Evolutionary conservation across 1,140 invertebrate species (phyloP).

Genomic region (Rhagoletis pomonella): DNA sequence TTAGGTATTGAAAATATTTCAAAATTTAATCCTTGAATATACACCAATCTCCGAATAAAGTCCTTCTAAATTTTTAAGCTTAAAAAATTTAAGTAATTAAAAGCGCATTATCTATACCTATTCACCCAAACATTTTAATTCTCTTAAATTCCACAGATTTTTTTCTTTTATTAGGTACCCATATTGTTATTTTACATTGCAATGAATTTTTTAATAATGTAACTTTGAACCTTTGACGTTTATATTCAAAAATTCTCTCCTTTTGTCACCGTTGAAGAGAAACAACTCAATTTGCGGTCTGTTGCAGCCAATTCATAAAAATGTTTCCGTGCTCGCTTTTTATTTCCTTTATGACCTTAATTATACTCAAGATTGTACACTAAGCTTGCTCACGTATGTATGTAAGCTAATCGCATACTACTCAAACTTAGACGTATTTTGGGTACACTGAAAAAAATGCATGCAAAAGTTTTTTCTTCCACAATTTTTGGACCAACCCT

Average conservation of each 20-base stretch:
- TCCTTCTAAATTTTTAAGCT: not conserved
- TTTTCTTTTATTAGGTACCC: no score
- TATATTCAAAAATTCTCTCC: not conserved
- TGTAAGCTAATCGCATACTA: not conserved
- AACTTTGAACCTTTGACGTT: no score
- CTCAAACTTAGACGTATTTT: not conserved
- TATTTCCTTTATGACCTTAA: not conserved
- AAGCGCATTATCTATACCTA: no score
- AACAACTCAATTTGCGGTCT: slow-evolving; percentile 36
- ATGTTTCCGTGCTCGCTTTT: slow-evolving; percentile 20
- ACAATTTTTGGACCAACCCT: no score
- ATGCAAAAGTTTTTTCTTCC: no score
- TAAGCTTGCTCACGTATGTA: not conserved
- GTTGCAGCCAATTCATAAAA: slow-evolving; percentile 33
- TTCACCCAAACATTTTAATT: no score
- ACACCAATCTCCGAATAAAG: not conserved
- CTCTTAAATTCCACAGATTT: no score
- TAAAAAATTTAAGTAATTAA: no score
- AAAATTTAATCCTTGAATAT: no score
- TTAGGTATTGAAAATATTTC: no score
- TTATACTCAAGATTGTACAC: not conserved
- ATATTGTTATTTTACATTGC: no score
- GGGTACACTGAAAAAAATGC: slow-evolving; percentile 9
- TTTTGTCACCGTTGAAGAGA: not conserved
- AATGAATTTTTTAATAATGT: not conserved